phyloP scores from a whole-genome alignment of 1,140 invertebrate species.

The Conopomorpha cramerella region DNA sequence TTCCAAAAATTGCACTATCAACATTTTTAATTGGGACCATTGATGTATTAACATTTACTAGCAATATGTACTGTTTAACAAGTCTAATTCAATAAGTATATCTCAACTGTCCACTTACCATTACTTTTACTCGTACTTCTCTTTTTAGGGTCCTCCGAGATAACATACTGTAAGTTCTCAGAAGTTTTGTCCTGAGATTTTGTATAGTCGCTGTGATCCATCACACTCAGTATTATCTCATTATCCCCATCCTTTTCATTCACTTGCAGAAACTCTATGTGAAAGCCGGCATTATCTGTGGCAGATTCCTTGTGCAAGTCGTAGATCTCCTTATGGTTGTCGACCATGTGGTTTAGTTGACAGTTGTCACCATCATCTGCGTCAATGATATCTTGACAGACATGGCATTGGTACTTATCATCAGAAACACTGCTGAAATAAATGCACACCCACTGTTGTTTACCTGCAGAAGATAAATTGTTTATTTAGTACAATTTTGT shows the following conservation, averaged over 20 bases:
- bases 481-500: no score
- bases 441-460: slow-evolving; percentile 31
- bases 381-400: slow-evolving; percentile 23
- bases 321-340: slow-evolving; percentile 36
- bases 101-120: neutral
- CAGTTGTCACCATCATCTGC: slow-evolving; percentile 6
- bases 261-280: slow-evolving; percentile 43
- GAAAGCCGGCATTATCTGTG: slow-evolving; percentile 28
- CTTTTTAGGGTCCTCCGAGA: slow-evolving; percentile 5
- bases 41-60: no score
- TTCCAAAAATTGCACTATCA: no score
- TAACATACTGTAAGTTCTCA: slow-evolving; percentile 17
- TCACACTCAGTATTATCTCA: no score
- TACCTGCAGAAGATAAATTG: no score
- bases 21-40: no score
- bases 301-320: slow-evolving; percentile 31
- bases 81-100: neutral
- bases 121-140: neutral
- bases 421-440: slow-evolving; percentile 24
- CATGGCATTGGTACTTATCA: slow-evolving; percentile 25
- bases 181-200: slow-evolving; percentile 28
- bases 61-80: neutral
- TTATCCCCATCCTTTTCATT: slow-evolving; percentile 28
- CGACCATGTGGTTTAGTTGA: slow-evolving; percentile 19
- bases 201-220: slow-evolving; percentile 18